Evolutionary conservation across 2,888 invertebrate genomes (phyloP), one percentile per base, ranked within the genome.

Genomic region (Torymus tubicola): DNA sequence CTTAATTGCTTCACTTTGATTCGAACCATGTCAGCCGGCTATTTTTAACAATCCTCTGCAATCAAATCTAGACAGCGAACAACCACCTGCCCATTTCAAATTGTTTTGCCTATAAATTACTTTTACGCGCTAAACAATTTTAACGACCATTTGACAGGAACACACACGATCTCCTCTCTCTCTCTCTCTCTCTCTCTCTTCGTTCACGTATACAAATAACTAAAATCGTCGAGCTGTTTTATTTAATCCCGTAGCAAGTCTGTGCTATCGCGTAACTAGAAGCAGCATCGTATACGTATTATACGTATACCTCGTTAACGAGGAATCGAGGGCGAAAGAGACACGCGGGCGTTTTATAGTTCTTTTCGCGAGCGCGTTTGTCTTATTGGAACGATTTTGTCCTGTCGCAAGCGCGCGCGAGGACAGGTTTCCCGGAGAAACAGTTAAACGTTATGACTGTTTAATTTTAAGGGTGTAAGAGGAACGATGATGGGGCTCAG

Each of bases 241-340:
- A 64, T 64, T 72, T 64, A 55, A 16, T 53, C 21, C 14, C 65
- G 18, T 50, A 24, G 57, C 65, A 57, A 64, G 65, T 74, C 65
- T 65, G 42, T 18, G 65, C 1, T 16, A 42, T n/a, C 42, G 16
- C 73, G 16, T 74, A 74, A 74, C 73, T 65, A 74, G 64, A 50
- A 74, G 65, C 65, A 42, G 10, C 42, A 5, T 5, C 42, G 42
- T n/a, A n/a, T n/a, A n/a, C n/a, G n/a, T n/a, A n/a, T n/a, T n/a
- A n/a, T n/a, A n/a, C n/a, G n/a, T n/a, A n/a, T n/a, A n/a, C 50
- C 65, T 73, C 64, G 73, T 73, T 73, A 73, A 65, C 50, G 64
- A 73, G 73, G 24, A 73, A 73, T 73, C 57, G 65, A 73, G 57
- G 65, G 31, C 61, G 61, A 18, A 50, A 65, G 42, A 42, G 50